Base-by-base conservation (phyloP, 2,113 vertebrate species). In the Piaya cayana region DNA sequence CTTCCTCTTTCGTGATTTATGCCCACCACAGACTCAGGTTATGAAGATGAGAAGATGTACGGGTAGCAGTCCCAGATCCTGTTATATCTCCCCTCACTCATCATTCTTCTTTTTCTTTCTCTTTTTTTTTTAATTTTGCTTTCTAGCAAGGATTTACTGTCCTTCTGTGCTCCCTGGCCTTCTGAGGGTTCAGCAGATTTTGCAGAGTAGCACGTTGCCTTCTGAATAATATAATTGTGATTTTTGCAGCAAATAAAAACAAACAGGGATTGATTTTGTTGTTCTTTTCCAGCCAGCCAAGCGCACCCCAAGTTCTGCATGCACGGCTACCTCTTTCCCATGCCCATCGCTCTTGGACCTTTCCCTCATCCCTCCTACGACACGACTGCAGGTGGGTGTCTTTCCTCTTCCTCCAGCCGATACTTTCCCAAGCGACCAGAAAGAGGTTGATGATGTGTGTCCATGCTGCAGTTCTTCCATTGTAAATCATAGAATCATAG, bases 241-340 rank as follows among this genome's bases (percentile, higher is more conserved):
- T 39, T 58, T n/a, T 59, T 82, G 11, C 18, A 29, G 75, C 9
- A 74, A 88, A 56, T 2, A 6, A 50, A 90, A 69, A 15, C 36
- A 75, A 94, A 58, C 2, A 3, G 37, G 43, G 8, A 17, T 50
- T 56, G 52, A 20, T 36, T 16, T 9, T 34, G 6, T 25, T n/a
- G 34, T 18, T 84, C 55, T 87, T 65, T 87, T 96, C 13, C 78
- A 99, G 98, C 98, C 77, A 99, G 98, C 95, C 98, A 99, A 88
- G 98, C 98, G 16, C 97, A 98, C 43, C 97, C 98, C 68, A 99
- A 99, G 93, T 79, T 97, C 82, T 99, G 98, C 92, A 96, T 98
- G 94, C 98, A 98, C 18, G 99, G 98, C 58, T 99, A 99, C 96
- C 98, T 99, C 59, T 99, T 99, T 88, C 98, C 98, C 16, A 96